A percentile compares a stretch with the other conserved stretches of the same genome.
phyloP scores from a whole-genome alignment of 2,888 invertebrate genomes.

The Acronicta alni region DNA sequence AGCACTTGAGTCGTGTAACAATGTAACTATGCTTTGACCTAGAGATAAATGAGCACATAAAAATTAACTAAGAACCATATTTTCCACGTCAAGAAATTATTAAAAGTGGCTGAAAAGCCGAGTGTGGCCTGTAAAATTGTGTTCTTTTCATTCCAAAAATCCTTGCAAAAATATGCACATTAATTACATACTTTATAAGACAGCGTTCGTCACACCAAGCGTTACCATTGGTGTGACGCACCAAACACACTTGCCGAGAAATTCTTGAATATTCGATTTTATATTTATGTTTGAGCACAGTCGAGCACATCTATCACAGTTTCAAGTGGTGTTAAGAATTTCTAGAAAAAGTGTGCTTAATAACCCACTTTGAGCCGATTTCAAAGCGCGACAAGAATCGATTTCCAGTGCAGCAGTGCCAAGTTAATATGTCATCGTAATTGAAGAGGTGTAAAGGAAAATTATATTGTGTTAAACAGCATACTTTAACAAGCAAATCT shows the following conservation, averaged over 20 bases:
- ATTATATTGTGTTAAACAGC: conserved; percentile 29
- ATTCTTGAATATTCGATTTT: conserved; percentile 10
- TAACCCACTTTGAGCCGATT: conserved; percentile 22
- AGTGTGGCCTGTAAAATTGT: conserved; percentile 10
- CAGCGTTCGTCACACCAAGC: neutral
- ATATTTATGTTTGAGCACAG: too few relatives aligned
- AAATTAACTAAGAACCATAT: conserved; percentile 14
- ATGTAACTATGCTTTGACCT: neutral
- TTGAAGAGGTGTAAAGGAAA: conserved; percentile 29
- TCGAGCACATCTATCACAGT: conserved; percentile 18
- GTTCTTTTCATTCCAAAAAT: conserved; percentile 1
- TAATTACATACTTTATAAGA: conserved; percentile 9
- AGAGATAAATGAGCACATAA: neutral
- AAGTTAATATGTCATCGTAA: conserved; percentile 23
- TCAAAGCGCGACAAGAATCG: conserved; percentile 16
- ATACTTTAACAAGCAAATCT: conserved; percentile 22
- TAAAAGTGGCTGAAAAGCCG: conserved; percentile 4
- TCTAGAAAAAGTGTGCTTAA: conserved; percentile 43
- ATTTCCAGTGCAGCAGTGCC: conserved; percentile 26
- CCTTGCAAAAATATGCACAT: conserved; percentile 10
- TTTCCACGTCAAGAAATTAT: conserved; percentile 2
- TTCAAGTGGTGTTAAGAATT: conserved; percentile 10
- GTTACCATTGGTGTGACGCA: too few relatives aligned
- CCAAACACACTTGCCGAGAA: conserved; percentile 7
- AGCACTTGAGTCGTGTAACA: neutral